phyloP scores from a whole-genome alignment of 1,140 invertebrate genomes.

The Holcopasites calliopsidis region DNA sequence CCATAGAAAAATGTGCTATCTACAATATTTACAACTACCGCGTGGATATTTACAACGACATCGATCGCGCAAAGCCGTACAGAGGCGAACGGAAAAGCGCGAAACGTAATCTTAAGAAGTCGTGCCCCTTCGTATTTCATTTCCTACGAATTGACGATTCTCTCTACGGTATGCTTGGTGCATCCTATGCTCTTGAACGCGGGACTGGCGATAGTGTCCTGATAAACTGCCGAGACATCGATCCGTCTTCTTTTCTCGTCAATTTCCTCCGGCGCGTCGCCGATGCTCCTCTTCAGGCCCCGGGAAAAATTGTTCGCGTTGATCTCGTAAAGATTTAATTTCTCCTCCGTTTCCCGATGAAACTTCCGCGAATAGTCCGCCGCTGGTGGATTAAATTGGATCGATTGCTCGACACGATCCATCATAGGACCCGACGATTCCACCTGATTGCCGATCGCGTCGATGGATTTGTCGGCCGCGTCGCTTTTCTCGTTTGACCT shows the following conservation, averaged over 20 bases:
- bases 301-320: slow-evolving; percentile 56
- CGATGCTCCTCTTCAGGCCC: slow-evolving; percentile 61
- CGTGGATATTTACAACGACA: slow-evolving; percentile 19
- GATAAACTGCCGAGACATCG: slow-evolving; percentile 39
- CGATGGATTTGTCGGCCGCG: slow-evolving; percentile 7
- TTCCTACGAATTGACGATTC: slow-evolving; percentile 75
- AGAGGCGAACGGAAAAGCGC: not conserved
- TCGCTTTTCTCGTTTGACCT: slow-evolving; percentile 11
- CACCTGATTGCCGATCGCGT: not conserved
- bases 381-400: no score
- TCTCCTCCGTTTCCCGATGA: slow-evolving; percentile 18
- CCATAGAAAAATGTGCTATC: slow-evolving; percentile 53
- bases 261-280: slow-evolving; percentile 17
- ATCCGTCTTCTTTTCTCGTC: slow-evolving; percentile 47
- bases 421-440: not conserved
- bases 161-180: slow-evolving; percentile 76
- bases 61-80: no score
- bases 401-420: slow-evolving; percentile 48
- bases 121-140: not conserved
- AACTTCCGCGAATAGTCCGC: not conserved
- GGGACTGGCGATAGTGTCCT: slow-evolving; percentile 47
- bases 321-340: slow-evolving; percentile 31
- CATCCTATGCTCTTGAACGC: slow-evolving; percentile 66
- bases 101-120: not conserved
- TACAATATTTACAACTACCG: slow-evolving; percentile 57